These are phyloP conservation scores for Platyscapa corneri DNA, from an alignment of 1,140 invertebrate genomes.

Conservation along the genomic window DNA sequence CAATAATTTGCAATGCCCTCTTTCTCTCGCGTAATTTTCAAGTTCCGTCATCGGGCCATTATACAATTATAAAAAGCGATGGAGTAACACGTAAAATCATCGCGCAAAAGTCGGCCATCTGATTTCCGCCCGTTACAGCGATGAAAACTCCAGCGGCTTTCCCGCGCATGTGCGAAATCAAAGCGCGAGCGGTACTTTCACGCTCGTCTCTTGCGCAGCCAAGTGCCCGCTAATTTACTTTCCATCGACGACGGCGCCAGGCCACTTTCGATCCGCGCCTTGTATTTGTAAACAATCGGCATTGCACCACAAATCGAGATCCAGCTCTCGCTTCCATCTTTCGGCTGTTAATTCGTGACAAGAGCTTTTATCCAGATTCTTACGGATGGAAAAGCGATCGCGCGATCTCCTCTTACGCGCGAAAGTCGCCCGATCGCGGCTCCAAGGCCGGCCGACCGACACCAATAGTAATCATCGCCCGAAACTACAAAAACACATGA, in stretches of 20 bases:
- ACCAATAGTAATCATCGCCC: neutral
- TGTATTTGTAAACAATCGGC: conserved; percentile 38
- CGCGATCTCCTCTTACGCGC: too few species aligned
- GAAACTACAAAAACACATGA: neutral
- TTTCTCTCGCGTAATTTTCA: conserved; percentile 34
- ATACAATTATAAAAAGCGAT: conserved; percentile 41
- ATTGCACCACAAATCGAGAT: neutral
- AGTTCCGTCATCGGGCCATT: conserved; percentile 38
- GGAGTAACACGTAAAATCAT: conserved; percentile 25
- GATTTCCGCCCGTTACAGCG: conserved; percentile 31
- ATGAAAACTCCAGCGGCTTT: neutral
- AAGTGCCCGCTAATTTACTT: conserved; percentile 34
- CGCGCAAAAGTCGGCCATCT: conserved; percentile 47
- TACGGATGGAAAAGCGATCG: too few species aligned
- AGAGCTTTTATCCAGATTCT: too few species aligned
- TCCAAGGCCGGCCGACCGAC: neutral
- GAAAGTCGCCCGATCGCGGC: too few species aligned
- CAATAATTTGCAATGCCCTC: conserved; percentile 11
- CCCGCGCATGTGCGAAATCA: conserved; percentile 8
- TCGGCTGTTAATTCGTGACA: neutral
- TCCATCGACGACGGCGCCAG: neutral
- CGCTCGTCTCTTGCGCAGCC: conserved; percentile 10
- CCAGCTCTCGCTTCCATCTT: neutral
- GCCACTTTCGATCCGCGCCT: neutral
- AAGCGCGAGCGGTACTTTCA: conserved; percentile 25